These are phyloP conservation scores for Apotomis turbidana DNA, from an alignment of 2,888 invertebrate genomes.

Conservation along the genomic window DNA sequence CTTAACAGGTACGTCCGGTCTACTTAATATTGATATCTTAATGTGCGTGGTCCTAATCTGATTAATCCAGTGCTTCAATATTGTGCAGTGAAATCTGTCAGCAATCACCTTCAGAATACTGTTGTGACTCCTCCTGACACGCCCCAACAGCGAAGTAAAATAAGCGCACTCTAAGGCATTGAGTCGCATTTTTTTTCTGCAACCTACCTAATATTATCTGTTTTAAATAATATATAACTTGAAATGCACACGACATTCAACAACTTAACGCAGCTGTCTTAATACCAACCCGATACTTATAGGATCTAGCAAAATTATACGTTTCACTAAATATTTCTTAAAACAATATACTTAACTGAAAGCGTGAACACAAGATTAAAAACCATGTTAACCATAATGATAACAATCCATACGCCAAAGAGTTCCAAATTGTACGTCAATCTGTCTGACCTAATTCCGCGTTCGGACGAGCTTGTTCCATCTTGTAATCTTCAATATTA, in stretches of 20 bases:
- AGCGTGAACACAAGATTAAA: constrained; percentile 50
- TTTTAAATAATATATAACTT: not conserved
- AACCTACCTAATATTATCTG: too few relatives aligned
- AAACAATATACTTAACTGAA: constrained; percentile 13
- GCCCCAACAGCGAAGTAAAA: too few relatives aligned
- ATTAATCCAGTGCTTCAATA: too few relatives aligned
- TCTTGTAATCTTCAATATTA: constrained; percentile 58
- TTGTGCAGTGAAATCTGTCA: too few relatives aligned
- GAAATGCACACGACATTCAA: not conserved
- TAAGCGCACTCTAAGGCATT: too few relatives aligned
- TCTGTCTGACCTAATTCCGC: constrained; percentile 60
- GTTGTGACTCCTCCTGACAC: too few relatives aligned
- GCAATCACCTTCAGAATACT: too few relatives aligned
- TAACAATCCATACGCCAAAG: constrained; percentile 63
- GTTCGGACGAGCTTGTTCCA: constrained; percentile 46
- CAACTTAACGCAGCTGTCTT: not conserved
- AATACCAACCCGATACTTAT: not conserved
- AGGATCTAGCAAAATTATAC: constrained; percentile 2
- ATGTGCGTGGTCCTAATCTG: too few relatives aligned
- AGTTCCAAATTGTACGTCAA: constrained; percentile 68
- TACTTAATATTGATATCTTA: too few relatives aligned
- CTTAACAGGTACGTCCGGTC: too few relatives aligned
- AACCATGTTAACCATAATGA: constrained; percentile 64
- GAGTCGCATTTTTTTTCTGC: too few relatives aligned
- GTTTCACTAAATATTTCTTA: not conserved